phyloP scores from a whole-genome alignment of 2,113 vertebrate species.

The Ptychochromis oligacanthus region DNA sequence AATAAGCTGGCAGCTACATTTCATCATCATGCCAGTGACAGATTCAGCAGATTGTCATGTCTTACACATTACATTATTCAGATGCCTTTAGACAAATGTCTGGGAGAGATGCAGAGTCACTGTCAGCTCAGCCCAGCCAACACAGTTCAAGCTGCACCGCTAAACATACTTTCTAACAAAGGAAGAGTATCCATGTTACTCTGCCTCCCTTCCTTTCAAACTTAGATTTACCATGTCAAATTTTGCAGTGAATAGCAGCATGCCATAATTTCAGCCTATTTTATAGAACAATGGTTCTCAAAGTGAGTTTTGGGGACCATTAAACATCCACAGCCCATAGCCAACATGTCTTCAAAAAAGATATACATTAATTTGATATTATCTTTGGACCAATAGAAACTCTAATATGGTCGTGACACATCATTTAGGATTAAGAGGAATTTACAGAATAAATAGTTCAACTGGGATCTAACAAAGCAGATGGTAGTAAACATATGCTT shows the following conservation, averaged over 20 bases:
- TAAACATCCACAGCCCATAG: too few species aligned
- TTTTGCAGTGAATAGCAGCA: background rate
- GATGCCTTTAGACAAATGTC: background rate
- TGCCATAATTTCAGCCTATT: background rate
- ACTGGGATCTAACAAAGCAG: background rate
- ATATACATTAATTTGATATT: background rate
- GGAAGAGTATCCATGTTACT: conserved; percentile 38
- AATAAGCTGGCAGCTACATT: background rate
- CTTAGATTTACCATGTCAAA: background rate
- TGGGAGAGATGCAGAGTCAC: background rate
- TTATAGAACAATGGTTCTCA: background rate
- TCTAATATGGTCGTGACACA: background rate
- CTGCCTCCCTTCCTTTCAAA: background rate
- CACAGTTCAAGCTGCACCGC: conserved; percentile 1
- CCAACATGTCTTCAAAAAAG: background rate
- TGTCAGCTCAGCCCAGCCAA: background rate
- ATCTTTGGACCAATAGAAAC: background rate
- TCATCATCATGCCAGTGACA: background rate
- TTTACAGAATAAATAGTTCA: background rate
- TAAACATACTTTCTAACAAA: background rate
- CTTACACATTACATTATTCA: background rate
- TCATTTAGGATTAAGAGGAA: background rate
- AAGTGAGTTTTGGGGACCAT: background rate
- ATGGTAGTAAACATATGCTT: background rate
- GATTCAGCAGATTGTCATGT: background rate